Base-by-base conservation (phyloP, 2,797 vertebrate species). In the Urocyon cinereoargenteus region DNA sequence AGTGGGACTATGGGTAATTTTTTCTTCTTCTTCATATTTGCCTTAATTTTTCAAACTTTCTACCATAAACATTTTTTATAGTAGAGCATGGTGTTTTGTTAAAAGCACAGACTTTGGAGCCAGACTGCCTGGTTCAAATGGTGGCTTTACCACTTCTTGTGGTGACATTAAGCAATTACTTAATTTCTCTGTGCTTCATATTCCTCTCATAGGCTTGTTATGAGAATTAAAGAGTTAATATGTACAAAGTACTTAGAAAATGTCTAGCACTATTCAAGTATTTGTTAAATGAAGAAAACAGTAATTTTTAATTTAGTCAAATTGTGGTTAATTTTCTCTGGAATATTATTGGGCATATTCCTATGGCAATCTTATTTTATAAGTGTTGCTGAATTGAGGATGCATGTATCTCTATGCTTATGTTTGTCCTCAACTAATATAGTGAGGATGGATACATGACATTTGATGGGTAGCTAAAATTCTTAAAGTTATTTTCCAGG, bases 11-110 rank as follows among this genome's bases (percentile, higher is more conserved):
- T 14, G 11, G 26, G 24, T 70, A 70, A 75, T 51, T 92, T 86
- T 87, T 90, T 93, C 73, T 86, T 81, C 36, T 49, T 93, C 34
- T 83, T 93, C 16, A 53, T 66, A 53, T 14, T 84, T 96, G 89
- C 88, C 36, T 96, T 61, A 72, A 70, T 93, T 97, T 87, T 84
- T 61, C 70, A 66, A 86, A 86, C 66, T 53, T 91, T 62, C 26
- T 49, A 21, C 24, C 18, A 28, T 90, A 77, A 79, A 26, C 73
- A 68, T 59, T 21, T 70, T 34, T 75, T 34, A 28, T 10, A 28
- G 72, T 16, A 96, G 49, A 94, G 64, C 22, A 13, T 13, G 36
- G 36, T 79, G 53, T 55, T 61, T 16, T 75, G 26, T 18, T 72
- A 64, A 81, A 93, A 91, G 94, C 18, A 79, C 55, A 86, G 70